Evolutionary conservation across 2,797 vertebrate species (phyloP), one percentile per base, ranked within the genome.

Genomic region (Avahi laniger): DNA sequence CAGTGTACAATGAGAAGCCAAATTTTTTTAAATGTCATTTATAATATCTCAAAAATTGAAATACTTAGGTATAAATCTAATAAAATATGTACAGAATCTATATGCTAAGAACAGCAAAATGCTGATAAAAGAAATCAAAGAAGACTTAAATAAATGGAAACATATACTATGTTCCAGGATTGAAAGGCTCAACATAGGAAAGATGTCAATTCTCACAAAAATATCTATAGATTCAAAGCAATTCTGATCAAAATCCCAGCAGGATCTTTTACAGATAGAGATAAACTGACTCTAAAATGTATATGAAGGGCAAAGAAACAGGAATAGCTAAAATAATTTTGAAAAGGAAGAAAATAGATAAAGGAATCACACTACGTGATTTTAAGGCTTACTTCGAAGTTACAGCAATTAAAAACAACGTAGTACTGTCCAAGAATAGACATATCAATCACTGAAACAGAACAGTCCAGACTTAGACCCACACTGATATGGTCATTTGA

Each of bases 341-440:
- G 46, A 63, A 91, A 93, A 76, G 65, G 22, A 38, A 78, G 35
- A 80, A 81, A n/a, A 50, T 24, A 81, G 50, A 41, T 33, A 38
- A 95, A 69, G 22, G 79, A 86, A 93, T 90, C 6, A 15, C 5
- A 38, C 18, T 65, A 57, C 15, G 30, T 87, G 33, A 91, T 93
- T 93, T 81, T 84, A 91, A 91, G 18, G n/a, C 61, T 96, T 76
- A 78, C 43, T 82, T 63, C 35, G 88, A 95, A 88, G 73, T 43
- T 96, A 89, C 1, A 93, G 26, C 28, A 54, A 78, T 33, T 33
- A 20, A 91, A 91, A 87, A 87, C 35, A 93, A 84, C 63, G 33
- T 13, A 50, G 33, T 91, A 73, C 14, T 91, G 38, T 59, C 14
- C 78, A 80, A 91, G 87, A 75, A 91, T 48, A 75, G 43, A 91